A percentile compares a stretch with the other conserved stretches of the same genome.
phyloP scores from a whole-genome alignment of 30 jellyfish, hydroid and myxozoan genomes.

The Aurelia aurita complex sp. Pacific region DNA sequence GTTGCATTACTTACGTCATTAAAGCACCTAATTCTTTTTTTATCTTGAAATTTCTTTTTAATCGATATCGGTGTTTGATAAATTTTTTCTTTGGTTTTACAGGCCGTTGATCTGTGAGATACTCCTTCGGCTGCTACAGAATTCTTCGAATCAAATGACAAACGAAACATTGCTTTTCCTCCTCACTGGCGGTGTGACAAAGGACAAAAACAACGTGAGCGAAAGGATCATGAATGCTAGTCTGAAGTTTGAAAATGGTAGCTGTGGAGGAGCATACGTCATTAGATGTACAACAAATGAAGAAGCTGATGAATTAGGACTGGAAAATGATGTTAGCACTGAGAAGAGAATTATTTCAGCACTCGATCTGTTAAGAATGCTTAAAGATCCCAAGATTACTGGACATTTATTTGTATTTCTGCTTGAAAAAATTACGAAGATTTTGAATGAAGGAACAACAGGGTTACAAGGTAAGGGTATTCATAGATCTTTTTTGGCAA shows the following conservation, averaged over 20 bases:
- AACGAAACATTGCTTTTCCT: not conserved
- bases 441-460: not conserved
- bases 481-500: too few relatives aligned
- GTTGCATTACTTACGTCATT: too few relatives aligned
- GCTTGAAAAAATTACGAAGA: not conserved
- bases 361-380: not conserved
- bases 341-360: slow-evolving; percentile 26
- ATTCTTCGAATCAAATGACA: not conserved
- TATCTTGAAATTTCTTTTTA: not conserved
- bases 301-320: not conserved
- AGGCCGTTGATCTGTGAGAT: slow-evolving; percentile 33
- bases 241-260: not conserved
- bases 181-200: slow-evolving; percentile 8
- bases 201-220: not conserved
- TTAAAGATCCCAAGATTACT: slow-evolving; percentile 10
- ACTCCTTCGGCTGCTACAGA: slow-evolving; percentile 19
- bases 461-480: too few relatives aligned
- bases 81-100: not conserved
- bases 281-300: not conserved
- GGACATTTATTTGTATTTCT: slow-evolving; percentile 38
- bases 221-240: not conserved
- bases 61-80: not conserved
- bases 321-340: slow-evolving; percentile 3
- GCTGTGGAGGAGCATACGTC: not conserved
- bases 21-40: too few relatives aligned